phyloP scores from a whole-genome alignment of 2,888 invertebrate species.

The Seira sanloemensis region DNA sequence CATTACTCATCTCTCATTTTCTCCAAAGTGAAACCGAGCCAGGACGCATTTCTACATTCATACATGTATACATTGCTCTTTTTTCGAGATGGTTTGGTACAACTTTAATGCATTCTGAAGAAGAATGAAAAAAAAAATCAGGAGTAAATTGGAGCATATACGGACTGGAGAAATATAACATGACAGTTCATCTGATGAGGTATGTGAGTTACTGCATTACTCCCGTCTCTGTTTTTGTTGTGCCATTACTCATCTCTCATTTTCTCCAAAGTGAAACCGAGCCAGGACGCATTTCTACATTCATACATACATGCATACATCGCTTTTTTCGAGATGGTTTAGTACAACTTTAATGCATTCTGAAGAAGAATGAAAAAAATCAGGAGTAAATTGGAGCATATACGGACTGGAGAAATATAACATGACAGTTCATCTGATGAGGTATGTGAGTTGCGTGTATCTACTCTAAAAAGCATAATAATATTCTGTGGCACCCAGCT shows the following conservation, averaged over 20 bases:
- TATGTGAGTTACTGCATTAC: conserved; percentile 59
- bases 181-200: neutral
- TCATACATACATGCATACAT: neutral
- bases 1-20: conserved; percentile 56
- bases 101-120: too few species aligned
- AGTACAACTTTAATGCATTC: too few species aligned
- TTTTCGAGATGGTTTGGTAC: too few species aligned
- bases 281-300: neutral
- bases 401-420: neutral
- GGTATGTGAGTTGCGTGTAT: too few species aligned
- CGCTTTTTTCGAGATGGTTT: too few species aligned
- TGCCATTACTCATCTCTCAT: conserved; percentile 56
- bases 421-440: neutral
- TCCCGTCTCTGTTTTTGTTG: conserved; percentile 60
- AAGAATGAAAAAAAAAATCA: conserved; percentile 26
- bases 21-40: neutral
- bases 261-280: conserved; percentile 1
- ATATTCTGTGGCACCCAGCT: too few species aligned
- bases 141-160: conserved; percentile 36
- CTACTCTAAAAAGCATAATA: too few species aligned
- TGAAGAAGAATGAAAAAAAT: conserved; percentile 12
- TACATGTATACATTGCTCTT: neutral
- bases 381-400: conserved; percentile 36
- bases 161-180: neutral
- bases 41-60: neutral